Conservation (phyloP, 2,888 invertebrate genomes). For the Pediacus dermestoides region DNA sequence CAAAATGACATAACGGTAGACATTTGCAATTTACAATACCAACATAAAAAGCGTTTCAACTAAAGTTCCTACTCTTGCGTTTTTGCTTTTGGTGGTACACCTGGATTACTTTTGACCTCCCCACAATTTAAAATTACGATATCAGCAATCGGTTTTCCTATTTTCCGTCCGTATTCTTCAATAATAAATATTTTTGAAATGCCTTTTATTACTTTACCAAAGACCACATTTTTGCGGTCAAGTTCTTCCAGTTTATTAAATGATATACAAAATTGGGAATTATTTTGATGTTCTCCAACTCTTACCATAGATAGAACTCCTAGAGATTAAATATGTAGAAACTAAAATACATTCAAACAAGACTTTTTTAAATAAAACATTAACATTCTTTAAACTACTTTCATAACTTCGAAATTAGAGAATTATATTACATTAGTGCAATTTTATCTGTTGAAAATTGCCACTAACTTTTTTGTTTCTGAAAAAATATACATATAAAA, state of each 20-base stretch:
- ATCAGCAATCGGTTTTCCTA: conserved; percentile 42
- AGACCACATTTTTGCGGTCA: conserved; percentile 51
- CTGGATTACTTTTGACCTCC: no score
- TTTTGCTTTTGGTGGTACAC: no score
- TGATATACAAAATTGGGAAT: conserved; percentile 54
- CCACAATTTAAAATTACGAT: conserved; percentile 43
- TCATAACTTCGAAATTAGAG: no score
- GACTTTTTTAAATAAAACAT: conserved; percentile 9
- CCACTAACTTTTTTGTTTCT: no score
- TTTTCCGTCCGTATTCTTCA: conserved; percentile 41
- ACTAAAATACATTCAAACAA: no score
- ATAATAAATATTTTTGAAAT: conserved; percentile 41
- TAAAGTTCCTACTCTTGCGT: no score
- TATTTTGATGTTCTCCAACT: conserved; percentile 44
- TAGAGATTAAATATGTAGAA: no score
- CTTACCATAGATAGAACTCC: conserved; percentile 51
- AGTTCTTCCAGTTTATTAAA: conserved; percentile 47
- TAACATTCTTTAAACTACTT: no score
- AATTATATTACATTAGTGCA: no score
- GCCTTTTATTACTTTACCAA: conserved; percentile 51
- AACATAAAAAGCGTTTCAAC: conserved; percentile 20
- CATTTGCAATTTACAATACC: conserved; percentile 25
- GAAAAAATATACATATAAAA: no score
- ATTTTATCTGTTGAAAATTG: no score
- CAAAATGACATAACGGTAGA: conserved; percentile 13